Evolutionary conservation across 2,113 vertebrate species (phyloP).

Genomic region (Cyanoderma ruficeps): DNA sequence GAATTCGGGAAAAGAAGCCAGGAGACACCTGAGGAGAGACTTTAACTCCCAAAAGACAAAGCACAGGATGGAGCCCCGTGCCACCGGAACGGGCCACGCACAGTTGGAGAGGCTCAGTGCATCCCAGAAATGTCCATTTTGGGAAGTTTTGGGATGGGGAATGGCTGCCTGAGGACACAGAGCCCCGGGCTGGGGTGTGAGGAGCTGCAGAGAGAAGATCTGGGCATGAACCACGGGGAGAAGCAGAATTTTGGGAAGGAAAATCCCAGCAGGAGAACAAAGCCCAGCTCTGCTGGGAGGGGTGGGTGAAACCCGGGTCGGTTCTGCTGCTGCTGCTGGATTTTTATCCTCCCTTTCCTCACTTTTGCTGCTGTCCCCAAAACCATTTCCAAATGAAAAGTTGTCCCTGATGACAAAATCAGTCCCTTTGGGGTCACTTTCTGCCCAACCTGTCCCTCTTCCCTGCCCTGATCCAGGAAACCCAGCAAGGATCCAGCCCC

Average conservation of each 20-base stretch:
- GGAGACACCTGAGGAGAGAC: background rate
- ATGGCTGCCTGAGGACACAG: background rate
- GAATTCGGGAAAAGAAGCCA: background rate
- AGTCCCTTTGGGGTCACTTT: background rate
- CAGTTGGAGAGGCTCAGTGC: background rate
- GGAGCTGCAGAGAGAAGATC: background rate
- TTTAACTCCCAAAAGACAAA: background rate
- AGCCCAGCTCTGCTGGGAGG: background rate
- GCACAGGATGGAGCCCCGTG: background rate
- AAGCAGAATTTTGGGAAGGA: background rate
- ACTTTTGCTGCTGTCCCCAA: background rate
- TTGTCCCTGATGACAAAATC: background rate
- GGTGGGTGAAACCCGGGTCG: background rate
- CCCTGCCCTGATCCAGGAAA: rapidly evolving
- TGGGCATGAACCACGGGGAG: background rate
- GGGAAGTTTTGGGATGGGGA: background rate
- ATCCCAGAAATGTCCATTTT: background rate
- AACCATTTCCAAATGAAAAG: background rate
- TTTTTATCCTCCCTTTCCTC: background rate
- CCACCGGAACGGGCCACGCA: background rate
- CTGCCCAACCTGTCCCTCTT: background rate
- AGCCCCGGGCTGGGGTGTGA: background rate
- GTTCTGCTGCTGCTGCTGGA: background rate
- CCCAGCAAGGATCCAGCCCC: background rate
- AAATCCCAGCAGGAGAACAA: background rate